Percentiles rank a stretch among this genome's conserved stretches.
phyloP scores from a whole-genome alignment of 2,888 invertebrate genomes.

The Terebella lapidaria region DNA sequence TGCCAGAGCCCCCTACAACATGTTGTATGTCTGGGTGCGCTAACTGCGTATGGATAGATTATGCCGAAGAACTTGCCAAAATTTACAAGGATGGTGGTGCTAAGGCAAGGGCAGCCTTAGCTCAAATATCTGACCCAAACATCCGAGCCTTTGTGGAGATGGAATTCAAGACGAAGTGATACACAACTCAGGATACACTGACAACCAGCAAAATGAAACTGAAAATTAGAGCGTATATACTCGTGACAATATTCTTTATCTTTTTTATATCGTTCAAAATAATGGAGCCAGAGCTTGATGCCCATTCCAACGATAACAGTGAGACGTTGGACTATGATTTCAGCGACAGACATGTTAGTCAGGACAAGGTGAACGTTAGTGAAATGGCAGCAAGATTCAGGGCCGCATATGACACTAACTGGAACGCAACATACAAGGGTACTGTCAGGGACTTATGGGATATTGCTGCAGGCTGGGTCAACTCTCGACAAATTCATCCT shows the following conservation, averaged over 20 bases:
- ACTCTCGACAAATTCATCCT: conserved; percentile 38
- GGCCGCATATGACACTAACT: conserved; percentile 10
- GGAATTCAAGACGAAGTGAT: too few species aligned
- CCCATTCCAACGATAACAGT: background rate
- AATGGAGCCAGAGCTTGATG: conserved; percentile 1
- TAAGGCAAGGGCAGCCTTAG: too few species aligned
- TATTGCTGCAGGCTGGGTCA: conserved; percentile 45
- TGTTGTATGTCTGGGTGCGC: too few species aligned
- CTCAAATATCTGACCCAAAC: too few species aligned
- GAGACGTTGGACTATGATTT: background rate
- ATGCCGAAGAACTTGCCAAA: too few species aligned
- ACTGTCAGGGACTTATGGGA: conserved; percentile 30
- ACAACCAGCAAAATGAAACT: too few species aligned
- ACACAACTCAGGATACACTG: too few species aligned
- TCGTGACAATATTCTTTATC: background rate
- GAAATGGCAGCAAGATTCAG: conserved; percentile 4
- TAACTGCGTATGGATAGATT: too few species aligned
- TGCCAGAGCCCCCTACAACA: too few species aligned
- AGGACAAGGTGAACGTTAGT: background rate
- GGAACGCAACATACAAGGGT: conserved; percentile 2
- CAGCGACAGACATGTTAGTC: background rate
- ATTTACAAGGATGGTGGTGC: too few species aligned
- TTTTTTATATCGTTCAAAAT: background rate
- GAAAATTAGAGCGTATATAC: too few species aligned
- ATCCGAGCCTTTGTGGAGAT: too few species aligned